Percentiles rank a stretch among this genome's conserved stretches.
phyloP scores from a whole-genome alignment of 2,797 vertebrate genomes.

The Anguilla anguilla region DNA sequence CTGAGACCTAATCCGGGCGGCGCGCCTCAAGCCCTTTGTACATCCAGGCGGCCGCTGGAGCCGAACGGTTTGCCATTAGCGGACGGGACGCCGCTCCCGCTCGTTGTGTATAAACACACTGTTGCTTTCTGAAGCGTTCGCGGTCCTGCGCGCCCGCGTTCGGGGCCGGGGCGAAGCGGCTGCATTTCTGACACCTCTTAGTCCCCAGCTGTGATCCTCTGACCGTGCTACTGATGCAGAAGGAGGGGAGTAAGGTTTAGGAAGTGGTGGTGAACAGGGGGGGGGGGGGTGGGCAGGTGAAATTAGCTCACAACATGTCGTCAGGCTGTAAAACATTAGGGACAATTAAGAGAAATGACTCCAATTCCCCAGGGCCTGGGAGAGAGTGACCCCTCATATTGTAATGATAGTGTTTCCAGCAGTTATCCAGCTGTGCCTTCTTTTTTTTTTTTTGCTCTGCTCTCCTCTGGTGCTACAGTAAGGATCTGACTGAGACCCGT shows the following conservation, averaged over 20 bases:
- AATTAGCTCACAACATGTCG: constrained; percentile 71
- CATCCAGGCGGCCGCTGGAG: constrained; percentile 58
- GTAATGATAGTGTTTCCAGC: not conserved
- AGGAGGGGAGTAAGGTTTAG: not conserved
- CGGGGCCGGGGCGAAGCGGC: not conserved
- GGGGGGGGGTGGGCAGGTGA: not conserved
- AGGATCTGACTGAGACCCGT: not conserved
- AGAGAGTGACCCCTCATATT: constrained; percentile 38
- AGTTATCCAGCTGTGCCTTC: not conserved
- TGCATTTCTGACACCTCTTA: not conserved
- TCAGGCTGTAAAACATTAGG: constrained; percentile 58
- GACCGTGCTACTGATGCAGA: not conserved
- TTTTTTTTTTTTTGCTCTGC: not conserved
- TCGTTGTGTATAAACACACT: constrained; percentile 46
- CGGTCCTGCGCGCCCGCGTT: not conserved
- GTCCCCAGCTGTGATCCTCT: not conserved
- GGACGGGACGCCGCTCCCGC: constrained; percentile 48
- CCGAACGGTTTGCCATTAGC: constrained; percentile 66
- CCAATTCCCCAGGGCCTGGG: constrained; percentile 56
- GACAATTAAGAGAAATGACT: constrained; percentile 74
- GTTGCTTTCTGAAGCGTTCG: constrained; percentile 44
- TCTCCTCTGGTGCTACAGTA: not conserved
- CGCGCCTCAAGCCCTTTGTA: constrained; percentile 62
- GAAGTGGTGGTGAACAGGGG: not conserved
- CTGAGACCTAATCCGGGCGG: constrained; percentile 45